Conservation (phyloP, 2,888 invertebrate genomes). For the Drosophila antonietae region DNA sequence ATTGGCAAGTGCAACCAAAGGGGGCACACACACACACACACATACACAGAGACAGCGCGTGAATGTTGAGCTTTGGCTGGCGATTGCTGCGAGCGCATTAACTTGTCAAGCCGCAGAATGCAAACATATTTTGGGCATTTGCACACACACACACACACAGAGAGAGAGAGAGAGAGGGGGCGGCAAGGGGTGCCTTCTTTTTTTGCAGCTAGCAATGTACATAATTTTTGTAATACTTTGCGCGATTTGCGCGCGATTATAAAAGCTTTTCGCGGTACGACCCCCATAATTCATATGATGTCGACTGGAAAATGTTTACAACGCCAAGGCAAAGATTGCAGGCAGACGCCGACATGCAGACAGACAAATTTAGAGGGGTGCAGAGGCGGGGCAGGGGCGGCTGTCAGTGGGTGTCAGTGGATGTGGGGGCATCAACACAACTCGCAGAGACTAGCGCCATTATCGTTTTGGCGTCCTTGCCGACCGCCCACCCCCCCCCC, state of each 20-base stretch:
- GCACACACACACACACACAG: constrained; percentile 24
- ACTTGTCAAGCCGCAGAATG: constrained; percentile 81
- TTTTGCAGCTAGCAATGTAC: constrained; percentile 61
- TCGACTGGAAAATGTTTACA: constrained; percentile 81
- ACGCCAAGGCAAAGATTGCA: constrained; percentile 73
- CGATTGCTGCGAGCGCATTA: constrained; percentile 74
- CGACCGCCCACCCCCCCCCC: constrained; percentile 20
- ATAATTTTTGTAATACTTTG: constrained; percentile 81
- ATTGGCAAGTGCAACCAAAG: background rate
- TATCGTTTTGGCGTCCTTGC: constrained; percentile 61
- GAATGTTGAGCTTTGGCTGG: constrained; percentile 28
- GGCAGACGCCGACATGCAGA: constrained; percentile 40
- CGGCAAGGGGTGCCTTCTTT: background rate
- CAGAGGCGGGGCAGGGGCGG: background rate
- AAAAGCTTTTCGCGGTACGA: constrained; percentile 84
- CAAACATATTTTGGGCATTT: constrained; percentile 83
- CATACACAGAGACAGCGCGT: background rate
- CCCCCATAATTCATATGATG: constrained; percentile 83
- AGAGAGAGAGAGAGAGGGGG: background rate
- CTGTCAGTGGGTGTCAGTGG: background rate
- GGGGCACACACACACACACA: background rate
- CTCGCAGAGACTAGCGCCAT: constrained; percentile 53
- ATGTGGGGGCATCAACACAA: constrained; percentile 29
- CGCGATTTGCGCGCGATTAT: constrained; percentile 83
- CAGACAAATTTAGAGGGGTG: background rate